Evolutionary conservation across 1,140 invertebrate genomes (phyloP), one percentile per base, ranked within the genome.

Genomic region (Trichonephila inaurata): DNA sequence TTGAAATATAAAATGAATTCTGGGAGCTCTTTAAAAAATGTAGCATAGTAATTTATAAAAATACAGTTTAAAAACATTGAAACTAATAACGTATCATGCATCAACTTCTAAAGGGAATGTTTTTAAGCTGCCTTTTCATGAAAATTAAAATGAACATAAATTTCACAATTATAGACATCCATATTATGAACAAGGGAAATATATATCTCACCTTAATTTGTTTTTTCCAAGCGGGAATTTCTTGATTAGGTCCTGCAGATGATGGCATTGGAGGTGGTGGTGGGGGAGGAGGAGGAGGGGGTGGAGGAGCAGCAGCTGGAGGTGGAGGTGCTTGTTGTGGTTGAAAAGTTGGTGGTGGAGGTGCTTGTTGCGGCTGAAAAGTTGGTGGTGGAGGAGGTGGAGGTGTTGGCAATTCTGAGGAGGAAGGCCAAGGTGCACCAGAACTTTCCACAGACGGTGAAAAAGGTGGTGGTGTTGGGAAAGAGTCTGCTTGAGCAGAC

Each of bases 241-340:
- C 95, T 95, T 96, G 93, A 96, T 95, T 94, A 1, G 60, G n/a
- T 18, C 72, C 64, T 58, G 96, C 96, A 95, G 95, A 96, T 94
- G 97, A 96, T 94, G 96, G 96, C 93, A 96, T 95, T 58, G 96
- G 94, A 94, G 97, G 96, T 95, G 97, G 95, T 94, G 92, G 77
- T 81, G 95, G 94, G 19, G 94, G 96, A 95, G 96, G 95, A 1
- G 95, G 95, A 64, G 96, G 96, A 92, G 96, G 96, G 7, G 96
- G 97, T 6, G 96, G 96, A 19, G 96, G 60, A 8, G 90, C 77
- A 66, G 60, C 28, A 24, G 24, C 5, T 24, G 96, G 66, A 95
- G 96, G 94, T 61, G 94, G 94, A 87, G 82, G 88, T 77, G 72
- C 7, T 62, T 66, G 87, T 83, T 33, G 33, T 21, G 77, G 33